Conservation (phyloP, 2,888 invertebrate genomes). For the Sinelater perroti region DNA sequence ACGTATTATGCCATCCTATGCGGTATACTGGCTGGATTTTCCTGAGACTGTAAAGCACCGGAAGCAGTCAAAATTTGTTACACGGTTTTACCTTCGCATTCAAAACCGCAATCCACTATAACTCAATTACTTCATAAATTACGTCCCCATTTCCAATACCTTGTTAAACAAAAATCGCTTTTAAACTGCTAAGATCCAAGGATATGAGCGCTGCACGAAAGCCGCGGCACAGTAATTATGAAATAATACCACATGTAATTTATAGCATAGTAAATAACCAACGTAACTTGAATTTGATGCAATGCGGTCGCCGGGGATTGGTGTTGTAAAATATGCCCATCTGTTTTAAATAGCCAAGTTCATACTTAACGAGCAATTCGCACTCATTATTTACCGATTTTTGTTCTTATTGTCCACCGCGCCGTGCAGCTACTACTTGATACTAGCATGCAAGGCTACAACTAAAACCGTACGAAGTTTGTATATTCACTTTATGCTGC, state of each 20-base stretch:
- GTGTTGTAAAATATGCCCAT: slow-evolving; percentile 40
- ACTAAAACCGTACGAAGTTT: slow-evolving; percentile 26
- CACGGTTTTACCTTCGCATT: no score
- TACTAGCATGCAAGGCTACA: slow-evolving; percentile 18
- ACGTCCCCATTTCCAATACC: no score
- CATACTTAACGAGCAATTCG: slow-evolving; percentile 37
- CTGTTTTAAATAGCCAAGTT: slow-evolving; percentile 42
- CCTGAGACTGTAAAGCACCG: slow-evolving; percentile 23
- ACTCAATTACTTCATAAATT: no score
- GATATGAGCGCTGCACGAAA: no score
- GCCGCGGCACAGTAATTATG: slow-evolving; percentile 26
- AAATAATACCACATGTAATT: slow-evolving; percentile 31
- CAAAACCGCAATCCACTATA: no score
- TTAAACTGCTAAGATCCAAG: no score
- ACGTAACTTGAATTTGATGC: slow-evolving; percentile 41
- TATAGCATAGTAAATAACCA: slow-evolving; percentile 29
- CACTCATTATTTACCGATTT: slow-evolving; percentile 34
- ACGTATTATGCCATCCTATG: slow-evolving; percentile 28
- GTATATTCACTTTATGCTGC: slow-evolving; percentile 32
- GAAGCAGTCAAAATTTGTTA: no score
- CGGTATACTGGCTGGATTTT: slow-evolving; percentile 21
- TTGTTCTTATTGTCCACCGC: slow-evolving; percentile 27
- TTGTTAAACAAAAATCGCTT: no score
- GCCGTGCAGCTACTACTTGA: slow-evolving; percentile 26
- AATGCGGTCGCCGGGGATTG: slow-evolving; percentile 35